Percentiles rank a stretch among this genome's conserved stretches.
Evolutionary conservation across 2,888 invertebrate genomes (phyloP).

Genomic region (Tetrapedia diversipes): DNA sequence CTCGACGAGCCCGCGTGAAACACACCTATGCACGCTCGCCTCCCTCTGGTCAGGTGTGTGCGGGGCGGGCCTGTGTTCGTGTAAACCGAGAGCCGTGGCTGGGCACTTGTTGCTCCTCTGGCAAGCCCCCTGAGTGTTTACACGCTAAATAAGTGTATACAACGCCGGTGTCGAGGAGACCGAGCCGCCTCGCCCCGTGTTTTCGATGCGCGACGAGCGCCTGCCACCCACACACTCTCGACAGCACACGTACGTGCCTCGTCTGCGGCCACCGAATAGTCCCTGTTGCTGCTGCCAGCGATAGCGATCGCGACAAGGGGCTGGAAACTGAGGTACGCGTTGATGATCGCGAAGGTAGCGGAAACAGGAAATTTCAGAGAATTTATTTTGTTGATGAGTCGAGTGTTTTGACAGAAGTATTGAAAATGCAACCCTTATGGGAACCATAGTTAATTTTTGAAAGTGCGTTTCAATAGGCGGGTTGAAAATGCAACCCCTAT

Average conservation of each 20-base stretch:
- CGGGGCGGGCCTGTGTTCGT: conserved; percentile 36
- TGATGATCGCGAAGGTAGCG: no score
- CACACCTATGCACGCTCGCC: conserved; percentile 26
- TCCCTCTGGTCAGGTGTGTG: conserved; percentile 31
- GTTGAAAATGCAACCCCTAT: no score
- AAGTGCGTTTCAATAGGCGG: no score
- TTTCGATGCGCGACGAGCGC: conserved; percentile 49
- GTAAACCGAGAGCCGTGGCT: conserved; percentile 58
- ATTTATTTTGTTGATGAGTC: no score
- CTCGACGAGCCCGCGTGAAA: conserved; percentile 9
- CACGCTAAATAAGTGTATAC: conserved; percentile 78
- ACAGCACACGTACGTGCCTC: conserved; percentile 1
- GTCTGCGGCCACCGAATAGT: background rate
- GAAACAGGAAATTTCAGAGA: no score
- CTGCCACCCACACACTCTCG: conserved; percentile 17
- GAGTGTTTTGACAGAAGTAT: no score
- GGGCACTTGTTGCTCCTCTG: conserved; percentile 79
- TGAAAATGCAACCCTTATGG: no score
- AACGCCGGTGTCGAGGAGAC: conserved; percentile 55
- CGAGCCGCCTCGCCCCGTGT: conserved; percentile 45
- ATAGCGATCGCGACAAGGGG: background rate
- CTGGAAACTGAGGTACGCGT: no score
- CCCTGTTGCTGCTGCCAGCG: conserved; percentile 25
- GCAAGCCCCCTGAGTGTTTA: conserved; percentile 78
- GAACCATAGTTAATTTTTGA: no score